Base-by-base conservation (phyloP, 2,888 invertebrate species). In the Tyria jacobaeae region DNA sequence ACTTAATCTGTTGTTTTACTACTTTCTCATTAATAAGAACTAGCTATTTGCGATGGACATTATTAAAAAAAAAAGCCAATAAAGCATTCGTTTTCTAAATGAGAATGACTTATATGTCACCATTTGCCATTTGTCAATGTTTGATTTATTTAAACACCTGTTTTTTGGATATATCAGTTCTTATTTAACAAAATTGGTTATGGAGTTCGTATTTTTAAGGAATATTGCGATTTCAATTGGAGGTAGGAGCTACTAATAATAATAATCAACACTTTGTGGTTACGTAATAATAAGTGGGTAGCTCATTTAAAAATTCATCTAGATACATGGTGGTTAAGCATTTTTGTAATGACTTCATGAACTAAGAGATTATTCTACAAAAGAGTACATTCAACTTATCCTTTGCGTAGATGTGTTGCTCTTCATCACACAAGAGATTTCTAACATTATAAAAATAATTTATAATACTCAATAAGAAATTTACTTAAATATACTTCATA, bases 11-110 rank as follows among this genome's bases (percentile, higher is more conserved):
- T 72, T 78, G 70, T 76, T 79, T 74, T 72, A 75, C 74, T 72
- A 62, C 64, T 75, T 75, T 73, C 74, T 74, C 71, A 78, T 77
- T 75, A 70, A 72, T 68, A 69, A 73, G 59, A 79, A 80, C 74
- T 67, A 74, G 75, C 71, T 71, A 66, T 78, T 76, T 76, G 76
- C 72, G 70, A 70, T 59, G 68, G 57, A 56, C 44, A 64, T 60
- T 60, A 57, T 57, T 35, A 65, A 34, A 64, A 67, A n/a, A 54
- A 64, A 74, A 68, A 61, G n/a, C n/a, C 59, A 61, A 71, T 71
- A 71, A 75, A 74, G 57, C 71, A 74, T 74, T 73, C 37, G 24
- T 56, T 56, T 57, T 57, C 10, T 25, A 39, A 49, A 57, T 27
- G n/a, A 27, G 31, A 55, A 55, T 37, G 17, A 27, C 27, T 39